Conservation (phyloP, 2,113 vertebrate species). For the Ranitomeya imitator region DNA sequence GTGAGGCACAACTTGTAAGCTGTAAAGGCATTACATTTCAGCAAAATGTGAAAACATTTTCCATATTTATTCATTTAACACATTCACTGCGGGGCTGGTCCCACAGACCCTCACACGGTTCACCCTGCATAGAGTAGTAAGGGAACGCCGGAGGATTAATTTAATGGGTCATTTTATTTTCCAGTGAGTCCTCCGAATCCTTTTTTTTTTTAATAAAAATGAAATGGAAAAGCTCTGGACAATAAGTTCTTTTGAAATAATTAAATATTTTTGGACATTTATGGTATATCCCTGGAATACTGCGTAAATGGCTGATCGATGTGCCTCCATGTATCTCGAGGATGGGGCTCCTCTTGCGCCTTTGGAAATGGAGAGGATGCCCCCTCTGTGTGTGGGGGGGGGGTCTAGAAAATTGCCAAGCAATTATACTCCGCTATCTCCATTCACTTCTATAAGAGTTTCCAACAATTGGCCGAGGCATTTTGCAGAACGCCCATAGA, state of each 20-base stretch:
- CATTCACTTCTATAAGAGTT: no score
- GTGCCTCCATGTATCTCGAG: no score
- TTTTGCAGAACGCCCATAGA: no score
- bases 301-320: no score
- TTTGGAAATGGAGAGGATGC: no score
- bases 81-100: constrained; percentile 25
- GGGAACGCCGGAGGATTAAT: neutral
- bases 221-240: neutral
- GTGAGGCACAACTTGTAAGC: constrained; percentile 70
- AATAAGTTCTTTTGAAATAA: neutral
- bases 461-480: no score
- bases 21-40: constrained; percentile 72
- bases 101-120: neutral
- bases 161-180: neutral
- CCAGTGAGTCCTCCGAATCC: neutral
- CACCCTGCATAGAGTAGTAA: neutral
- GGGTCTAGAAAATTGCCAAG: no score
- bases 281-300: no score
- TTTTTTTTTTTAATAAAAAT: neutral
- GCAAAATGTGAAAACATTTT: constrained; percentile 68
- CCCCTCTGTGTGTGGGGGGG: no score
- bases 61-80: constrained; percentile 65
- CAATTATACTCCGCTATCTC: no score
- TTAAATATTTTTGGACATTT: no score
- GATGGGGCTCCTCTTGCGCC: no score